Evolutionary conservation across 1,140 invertebrate genomes (phyloP).

Genomic region (Lutraria rhynchaena): DNA sequence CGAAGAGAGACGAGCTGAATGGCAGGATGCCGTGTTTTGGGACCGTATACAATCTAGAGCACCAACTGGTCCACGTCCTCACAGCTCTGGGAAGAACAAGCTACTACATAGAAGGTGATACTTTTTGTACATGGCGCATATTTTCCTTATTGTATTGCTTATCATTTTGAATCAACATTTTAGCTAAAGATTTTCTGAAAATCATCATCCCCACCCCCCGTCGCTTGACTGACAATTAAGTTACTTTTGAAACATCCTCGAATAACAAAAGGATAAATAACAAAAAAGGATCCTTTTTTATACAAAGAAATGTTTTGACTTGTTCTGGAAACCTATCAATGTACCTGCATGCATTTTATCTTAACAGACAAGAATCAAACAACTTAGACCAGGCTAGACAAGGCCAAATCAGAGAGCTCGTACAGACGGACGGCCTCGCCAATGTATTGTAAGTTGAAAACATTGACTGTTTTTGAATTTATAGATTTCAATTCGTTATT

Average conservation of each 20-base stretch:
- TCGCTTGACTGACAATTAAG: too few relatives aligned
- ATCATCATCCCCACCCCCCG: too few relatives aligned
- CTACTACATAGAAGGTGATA: conserved; percentile 55
- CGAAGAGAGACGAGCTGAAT: conserved; percentile 42
- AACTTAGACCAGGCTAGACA: background rate
- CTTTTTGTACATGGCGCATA: too few relatives aligned
- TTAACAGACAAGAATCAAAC: conserved; percentile 22
- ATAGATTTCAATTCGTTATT: too few relatives aligned
- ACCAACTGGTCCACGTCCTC: conserved; percentile 13
- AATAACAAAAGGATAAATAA: too few relatives aligned
- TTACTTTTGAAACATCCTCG: too few relatives aligned
- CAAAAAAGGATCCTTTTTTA: too few relatives aligned
- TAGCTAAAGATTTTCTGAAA: too few relatives aligned
- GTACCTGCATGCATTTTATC: conserved; percentile 3
- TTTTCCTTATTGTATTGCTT: too few relatives aligned
- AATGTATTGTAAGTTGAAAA: conserved; percentile 58
- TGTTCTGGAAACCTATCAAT: background rate
- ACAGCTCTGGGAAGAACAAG: conserved; percentile 21
- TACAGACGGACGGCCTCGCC: conserved; percentile 42
- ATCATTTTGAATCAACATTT: too few relatives aligned
- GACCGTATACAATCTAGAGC: conserved; percentile 59
- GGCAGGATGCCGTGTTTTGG: conserved; percentile 65
- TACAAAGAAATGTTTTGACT: too few relatives aligned
- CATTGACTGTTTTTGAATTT: too few relatives aligned
- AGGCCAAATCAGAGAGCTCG: conserved; percentile 34